These are phyloP conservation scores for Hirudo medicinalis DNA, from an alignment of 1,140 invertebrate genomes.

Conservation along the genomic window DNA sequence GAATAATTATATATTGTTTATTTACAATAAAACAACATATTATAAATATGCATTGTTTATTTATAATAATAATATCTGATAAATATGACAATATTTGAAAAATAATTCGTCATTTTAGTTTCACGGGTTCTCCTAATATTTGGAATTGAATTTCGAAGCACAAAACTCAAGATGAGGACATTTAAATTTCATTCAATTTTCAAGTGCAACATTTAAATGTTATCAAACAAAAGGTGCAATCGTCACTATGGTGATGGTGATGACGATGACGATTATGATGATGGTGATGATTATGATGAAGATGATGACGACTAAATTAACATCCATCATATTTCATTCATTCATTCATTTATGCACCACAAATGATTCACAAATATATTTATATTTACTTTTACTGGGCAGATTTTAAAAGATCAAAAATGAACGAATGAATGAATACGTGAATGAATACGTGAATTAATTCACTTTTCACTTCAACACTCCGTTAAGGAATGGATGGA, in stretches of 20 bases:
- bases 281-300: not conserved
- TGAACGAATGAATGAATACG: not conserved
- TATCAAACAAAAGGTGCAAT: not conserved
- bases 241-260: not conserved
- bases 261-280: not conserved
- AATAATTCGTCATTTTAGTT: too few species aligned
- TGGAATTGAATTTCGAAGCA: too few species aligned
- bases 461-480: not conserved
- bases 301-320: not conserved
- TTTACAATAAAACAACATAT: too few species aligned
- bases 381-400: not conserved
- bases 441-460: not conserved
- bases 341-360: not conserved
- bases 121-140: too few species aligned
- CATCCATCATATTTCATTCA: not conserved
- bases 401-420: not conserved
- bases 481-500: not conserved
- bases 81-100: too few species aligned
- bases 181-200: not conserved
- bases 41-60: too few species aligned
- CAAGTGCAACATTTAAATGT: not conserved
- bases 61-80: too few species aligned
- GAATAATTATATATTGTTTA: too few species aligned
- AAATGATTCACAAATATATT: not conserved
- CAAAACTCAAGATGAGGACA: too few species aligned